phyloP scores from a whole-genome alignment of 2,888 invertebrate species.

The Stenchaetothrips biformis region DNA sequence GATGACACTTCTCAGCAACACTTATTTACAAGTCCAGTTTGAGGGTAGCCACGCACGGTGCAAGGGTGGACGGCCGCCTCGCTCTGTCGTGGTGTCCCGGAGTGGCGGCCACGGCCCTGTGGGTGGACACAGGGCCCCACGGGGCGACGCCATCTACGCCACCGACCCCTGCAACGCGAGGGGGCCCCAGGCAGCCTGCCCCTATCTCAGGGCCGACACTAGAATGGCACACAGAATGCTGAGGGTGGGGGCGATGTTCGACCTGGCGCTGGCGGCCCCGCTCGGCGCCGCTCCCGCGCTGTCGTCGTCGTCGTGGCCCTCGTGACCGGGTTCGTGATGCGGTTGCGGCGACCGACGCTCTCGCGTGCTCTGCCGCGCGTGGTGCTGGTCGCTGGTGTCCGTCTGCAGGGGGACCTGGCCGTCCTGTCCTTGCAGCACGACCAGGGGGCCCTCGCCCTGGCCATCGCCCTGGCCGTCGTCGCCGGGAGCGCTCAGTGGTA shows the following conservation, averaged over 20 bases:
- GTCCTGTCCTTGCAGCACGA: conserved; percentile 31
- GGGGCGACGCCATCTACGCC: too few relatives aligned
- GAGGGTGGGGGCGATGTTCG: neutral
- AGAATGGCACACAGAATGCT: conserved; percentile 7
- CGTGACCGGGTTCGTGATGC: conserved; percentile 39
- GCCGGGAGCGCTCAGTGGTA: conserved; percentile 36
- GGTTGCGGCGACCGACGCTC: conserved; percentile 36
- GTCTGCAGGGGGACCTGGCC: conserved; percentile 30
- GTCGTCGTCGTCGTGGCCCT: conserved; percentile 35
- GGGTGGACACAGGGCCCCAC: too few relatives aligned
- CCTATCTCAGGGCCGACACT: neutral
- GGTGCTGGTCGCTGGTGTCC: conserved; percentile 35
- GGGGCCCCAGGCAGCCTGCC: too few relatives aligned
- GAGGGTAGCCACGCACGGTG: too few relatives aligned
- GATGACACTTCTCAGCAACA: neutral
- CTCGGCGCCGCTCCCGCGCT: neutral
- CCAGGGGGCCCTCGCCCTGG: conserved; percentile 19
- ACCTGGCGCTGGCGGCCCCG: neutral
- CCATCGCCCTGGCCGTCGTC: conserved; percentile 29
- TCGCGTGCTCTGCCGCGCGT: conserved; percentile 33
- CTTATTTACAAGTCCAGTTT: conserved; percentile 17
- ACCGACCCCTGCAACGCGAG: too few relatives aligned
- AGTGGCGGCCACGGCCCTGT: too few relatives aligned
- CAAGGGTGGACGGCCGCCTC: too few relatives aligned
- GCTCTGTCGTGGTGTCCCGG: too few relatives aligned